Evolutionary conservation across 2,113 vertebrate genomes (phyloP).

Genomic region (Scytalopus superciliaris): DNA sequence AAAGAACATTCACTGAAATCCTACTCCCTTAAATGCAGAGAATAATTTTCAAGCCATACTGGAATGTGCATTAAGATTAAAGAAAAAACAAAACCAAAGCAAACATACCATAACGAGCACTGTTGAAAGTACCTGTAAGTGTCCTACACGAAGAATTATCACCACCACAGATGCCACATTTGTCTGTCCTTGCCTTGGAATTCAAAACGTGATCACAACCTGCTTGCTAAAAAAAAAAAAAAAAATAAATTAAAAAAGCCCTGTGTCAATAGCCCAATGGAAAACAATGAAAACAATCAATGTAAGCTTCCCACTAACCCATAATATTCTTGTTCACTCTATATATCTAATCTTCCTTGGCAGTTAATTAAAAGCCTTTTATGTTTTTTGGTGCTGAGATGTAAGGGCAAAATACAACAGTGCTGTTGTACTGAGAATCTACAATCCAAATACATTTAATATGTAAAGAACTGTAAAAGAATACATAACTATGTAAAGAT

Average conservation of each 20-base stretch:
- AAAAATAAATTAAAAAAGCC: not conserved
- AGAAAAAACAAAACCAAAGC: not conserved
- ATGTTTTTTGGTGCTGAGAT: not conserved
- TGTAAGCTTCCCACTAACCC: not conserved
- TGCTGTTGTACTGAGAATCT: not conserved
- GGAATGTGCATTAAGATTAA: not conserved
- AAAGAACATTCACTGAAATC: not conserved
- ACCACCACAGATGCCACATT: conserved; percentile 94
- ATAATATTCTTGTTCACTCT: not conserved
- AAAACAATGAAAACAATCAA: not conserved
- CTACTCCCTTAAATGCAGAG: not conserved
- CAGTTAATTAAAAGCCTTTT: not conserved
- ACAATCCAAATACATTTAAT: not conserved
- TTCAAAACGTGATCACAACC: conserved; percentile 95
- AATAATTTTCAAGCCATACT: not conserved
- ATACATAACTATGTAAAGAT: not conserved
- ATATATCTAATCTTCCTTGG: not conserved
- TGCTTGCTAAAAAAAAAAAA: conserved; percentile 84
- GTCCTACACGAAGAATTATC: conserved; percentile 95
- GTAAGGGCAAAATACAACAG: not conserved
- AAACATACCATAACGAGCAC: conserved; percentile 88
- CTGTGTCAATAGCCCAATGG: not conserved
- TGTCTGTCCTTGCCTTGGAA: conserved; percentile 92
- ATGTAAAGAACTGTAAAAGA: not conserved
- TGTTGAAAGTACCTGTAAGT: conserved; percentile 89